phyloP scores from a whole-genome alignment of 92 coral and sea anemone species.

The Chrysogorgia sp. region DNA sequence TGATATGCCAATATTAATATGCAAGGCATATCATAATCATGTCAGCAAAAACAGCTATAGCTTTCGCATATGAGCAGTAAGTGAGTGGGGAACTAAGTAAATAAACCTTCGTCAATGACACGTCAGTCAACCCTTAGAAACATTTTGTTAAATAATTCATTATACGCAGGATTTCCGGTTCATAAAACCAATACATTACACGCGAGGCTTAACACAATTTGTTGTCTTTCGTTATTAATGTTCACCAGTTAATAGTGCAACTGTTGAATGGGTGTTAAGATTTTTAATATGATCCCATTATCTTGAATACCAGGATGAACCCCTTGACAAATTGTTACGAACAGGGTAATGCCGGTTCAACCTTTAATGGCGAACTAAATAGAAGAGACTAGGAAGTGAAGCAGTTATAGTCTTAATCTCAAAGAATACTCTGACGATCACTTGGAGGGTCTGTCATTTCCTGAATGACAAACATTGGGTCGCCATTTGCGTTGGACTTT shows the following conservation, averaged over 20 bases:
- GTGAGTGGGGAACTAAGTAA: no score
- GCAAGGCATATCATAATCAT: no score
- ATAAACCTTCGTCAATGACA: background rate
- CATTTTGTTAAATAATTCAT: background rate
- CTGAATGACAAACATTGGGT: background rate
- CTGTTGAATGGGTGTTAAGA: constrained; percentile 2
- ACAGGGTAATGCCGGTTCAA: background rate
- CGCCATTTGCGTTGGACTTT: no score
- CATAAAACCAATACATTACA: background rate
- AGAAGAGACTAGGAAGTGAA: background rate
- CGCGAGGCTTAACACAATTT: background rate
- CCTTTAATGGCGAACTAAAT: background rate
- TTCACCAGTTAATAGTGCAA: background rate
- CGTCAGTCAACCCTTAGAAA: background rate
- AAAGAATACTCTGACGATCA: background rate
- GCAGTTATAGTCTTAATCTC: background rate
- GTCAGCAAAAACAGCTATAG: no score
- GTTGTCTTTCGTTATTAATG: constrained; percentile 3
- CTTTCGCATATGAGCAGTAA: no score
- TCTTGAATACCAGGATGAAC: background rate
- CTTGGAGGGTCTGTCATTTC: background rate
- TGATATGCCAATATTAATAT: no score
- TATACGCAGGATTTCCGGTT: background rate
- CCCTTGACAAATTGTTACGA: background rate
- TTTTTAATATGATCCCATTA: background rate